Evolutionary conservation across 2,113 vertebrate species (phyloP).

Genomic region (Dendrocopos noguchii): DNA sequence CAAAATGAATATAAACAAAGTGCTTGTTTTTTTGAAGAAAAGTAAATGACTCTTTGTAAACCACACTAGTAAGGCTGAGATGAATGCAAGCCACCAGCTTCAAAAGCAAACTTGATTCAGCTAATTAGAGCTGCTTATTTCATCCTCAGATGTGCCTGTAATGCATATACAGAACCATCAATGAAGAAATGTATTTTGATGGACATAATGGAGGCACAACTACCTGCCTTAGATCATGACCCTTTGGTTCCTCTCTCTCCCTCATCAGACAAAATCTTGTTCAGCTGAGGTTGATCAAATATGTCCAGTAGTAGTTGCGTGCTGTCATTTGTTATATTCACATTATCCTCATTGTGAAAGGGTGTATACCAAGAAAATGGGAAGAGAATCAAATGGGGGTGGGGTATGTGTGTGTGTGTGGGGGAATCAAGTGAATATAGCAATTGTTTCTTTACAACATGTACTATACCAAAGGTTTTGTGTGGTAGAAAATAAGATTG

Average conservation of each 20-base stretch:
- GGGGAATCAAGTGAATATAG: neutral
- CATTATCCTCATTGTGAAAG: neutral
- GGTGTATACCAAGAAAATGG: neutral
- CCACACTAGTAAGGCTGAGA: neutral
- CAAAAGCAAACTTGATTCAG: neutral
- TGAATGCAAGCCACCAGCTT: neutral
- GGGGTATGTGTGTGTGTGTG: no score
- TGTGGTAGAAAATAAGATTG: neutral
- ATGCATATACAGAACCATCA: accelerated
- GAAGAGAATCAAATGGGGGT: neutral
- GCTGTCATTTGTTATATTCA: neutral
- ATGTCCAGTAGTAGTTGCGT: neutral
- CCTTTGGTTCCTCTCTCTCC: neutral
- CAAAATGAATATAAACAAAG: neutral
- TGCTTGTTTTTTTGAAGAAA: neutral
- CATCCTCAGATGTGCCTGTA: neutral
- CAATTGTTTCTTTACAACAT: neutral
- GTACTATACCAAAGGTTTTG: neutral
- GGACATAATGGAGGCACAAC: neutral
- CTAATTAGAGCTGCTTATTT: neutral
- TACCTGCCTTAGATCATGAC: neutral
- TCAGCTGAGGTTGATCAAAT: neutral
- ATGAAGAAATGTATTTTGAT: neutral
- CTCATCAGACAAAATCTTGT: neutral
- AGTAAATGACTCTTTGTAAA: neutral